Percentiles rank a stretch among this genome's conserved stretches.
Conservation (phyloP, 2,797 vertebrate genomes). For the Amphiprion clarkii region DNA sequence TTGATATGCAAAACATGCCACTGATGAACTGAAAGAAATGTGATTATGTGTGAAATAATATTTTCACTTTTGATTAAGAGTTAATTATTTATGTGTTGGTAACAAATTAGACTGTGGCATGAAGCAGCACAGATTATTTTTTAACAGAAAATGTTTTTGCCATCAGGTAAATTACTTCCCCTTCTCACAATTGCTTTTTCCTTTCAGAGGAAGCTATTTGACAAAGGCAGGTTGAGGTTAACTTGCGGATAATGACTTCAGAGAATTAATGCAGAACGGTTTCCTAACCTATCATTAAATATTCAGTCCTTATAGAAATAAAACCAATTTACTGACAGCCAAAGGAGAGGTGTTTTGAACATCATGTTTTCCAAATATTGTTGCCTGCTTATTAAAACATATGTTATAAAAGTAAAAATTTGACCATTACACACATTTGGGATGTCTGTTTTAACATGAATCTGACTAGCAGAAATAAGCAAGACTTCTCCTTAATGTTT, state of each 20-base stretch:
- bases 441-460: constrained; percentile 23
- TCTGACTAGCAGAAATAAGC: constrained; percentile 36
- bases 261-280: constrained; percentile 28
- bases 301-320: constrained; percentile 19
- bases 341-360: constrained; percentile 12
- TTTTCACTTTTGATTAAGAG: constrained; percentile 68
- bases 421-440: constrained; percentile 15
- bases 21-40: constrained; percentile 59
- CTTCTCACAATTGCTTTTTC: constrained; percentile 47
- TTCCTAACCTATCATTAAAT: constrained; percentile 30
- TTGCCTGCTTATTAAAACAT: constrained; percentile 17
- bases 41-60: constrained; percentile 72
- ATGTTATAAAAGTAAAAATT: background rate
- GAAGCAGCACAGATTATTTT: constrained; percentile 56
- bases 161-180: constrained; percentile 62
- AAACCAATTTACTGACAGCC: constrained; percentile 20
- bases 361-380: constrained; percentile 18
- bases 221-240: constrained; percentile 54
- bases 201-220: constrained; percentile 28
- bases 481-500: constrained; percentile 42
- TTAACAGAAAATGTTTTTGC: constrained; percentile 53
- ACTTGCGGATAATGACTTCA: constrained; percentile 38
- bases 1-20: constrained; percentile 63
- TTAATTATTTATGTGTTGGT: constrained; percentile 62
- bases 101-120: constrained; percentile 60